These are phyloP conservation scores for Balaeniceps rex DNA, from an alignment of 2,113 vertebrate species.

Conservation along the genomic window DNA sequence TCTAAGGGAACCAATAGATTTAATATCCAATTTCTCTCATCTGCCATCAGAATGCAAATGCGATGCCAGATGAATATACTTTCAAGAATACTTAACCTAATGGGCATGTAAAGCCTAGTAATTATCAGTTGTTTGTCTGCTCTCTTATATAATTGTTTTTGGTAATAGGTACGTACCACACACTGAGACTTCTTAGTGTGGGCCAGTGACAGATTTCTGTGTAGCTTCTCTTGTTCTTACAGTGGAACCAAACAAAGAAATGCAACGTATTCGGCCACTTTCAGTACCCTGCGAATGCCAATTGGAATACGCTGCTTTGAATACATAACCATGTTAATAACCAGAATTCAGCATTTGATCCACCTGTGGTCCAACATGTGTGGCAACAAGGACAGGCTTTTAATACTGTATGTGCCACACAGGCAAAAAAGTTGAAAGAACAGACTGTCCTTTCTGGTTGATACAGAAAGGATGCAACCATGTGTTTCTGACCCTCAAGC, in stretches of 20 bases:
- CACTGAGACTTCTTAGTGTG: not conserved
- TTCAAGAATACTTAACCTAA: slow-evolving; percentile 52
- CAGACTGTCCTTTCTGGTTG: not conserved
- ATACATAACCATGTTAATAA: not conserved
- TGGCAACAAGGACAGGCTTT: not conserved
- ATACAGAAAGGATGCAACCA: not conserved
- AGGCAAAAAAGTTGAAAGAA: not conserved
- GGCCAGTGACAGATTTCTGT: not conserved
- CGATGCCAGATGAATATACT: slow-evolving; percentile 6
- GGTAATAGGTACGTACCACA: not conserved
- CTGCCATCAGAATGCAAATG: slow-evolving; percentile 10
- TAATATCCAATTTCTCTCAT: not conserved
- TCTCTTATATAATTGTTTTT: not conserved
- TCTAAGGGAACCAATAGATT: not conserved
- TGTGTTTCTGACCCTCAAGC: not conserved
- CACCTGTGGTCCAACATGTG: not conserved
- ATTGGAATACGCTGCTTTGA: not conserved
- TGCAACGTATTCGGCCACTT: rapidly evolving
- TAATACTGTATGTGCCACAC: rapidly evolving
- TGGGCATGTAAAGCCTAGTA: slow-evolving; percentile 6
- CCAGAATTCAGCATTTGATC: not conserved
- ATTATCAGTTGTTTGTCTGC: slow-evolving; percentile 33
- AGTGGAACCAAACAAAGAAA: not conserved
- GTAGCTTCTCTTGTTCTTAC: not conserved
- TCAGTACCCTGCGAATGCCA: not conserved